Evolutionary conservation across 2,113 vertebrate genomes (phyloP).

Genomic region (Arenaria interpres): DNA sequence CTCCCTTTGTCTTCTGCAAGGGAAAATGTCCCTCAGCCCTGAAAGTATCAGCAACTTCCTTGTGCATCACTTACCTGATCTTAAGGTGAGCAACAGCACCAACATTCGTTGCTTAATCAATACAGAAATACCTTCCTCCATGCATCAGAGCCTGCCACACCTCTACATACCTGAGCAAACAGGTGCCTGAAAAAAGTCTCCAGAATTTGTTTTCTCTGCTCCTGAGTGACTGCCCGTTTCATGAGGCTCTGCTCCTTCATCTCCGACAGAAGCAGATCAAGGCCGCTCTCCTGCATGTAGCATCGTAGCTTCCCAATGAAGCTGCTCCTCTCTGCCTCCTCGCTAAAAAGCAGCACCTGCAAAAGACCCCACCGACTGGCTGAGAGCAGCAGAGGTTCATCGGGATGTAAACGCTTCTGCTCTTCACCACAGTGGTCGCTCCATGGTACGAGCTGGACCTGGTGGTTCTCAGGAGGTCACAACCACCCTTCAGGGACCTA

Average conservation of each 20-base stretch:
- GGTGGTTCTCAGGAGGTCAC: background rate
- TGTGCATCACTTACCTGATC: background rate
- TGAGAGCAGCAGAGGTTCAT: background rate
- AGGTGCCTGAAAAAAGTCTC: conserved; percentile 94
- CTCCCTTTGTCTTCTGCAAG: background rate
- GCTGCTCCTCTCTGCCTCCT: conserved; percentile 74
- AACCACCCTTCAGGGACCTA: background rate
- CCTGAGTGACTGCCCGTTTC: conserved; percentile 84
- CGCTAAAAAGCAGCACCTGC: conserved; percentile 89
- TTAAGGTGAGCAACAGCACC: background rate
- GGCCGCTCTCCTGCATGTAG: conserved; percentile 34
- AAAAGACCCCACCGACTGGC: background rate
- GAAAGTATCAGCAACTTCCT: background rate
- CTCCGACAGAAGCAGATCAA: conserved; percentile 70
- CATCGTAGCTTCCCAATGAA: conserved; percentile 76
- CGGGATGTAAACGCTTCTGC: background rate
- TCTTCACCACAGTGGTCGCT: background rate
- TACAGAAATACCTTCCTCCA: background rate
- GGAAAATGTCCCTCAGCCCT: background rate
- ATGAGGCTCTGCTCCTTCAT: conserved; percentile 83
- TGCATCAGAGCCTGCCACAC: background rate
- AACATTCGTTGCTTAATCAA: background rate
- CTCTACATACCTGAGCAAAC: conserved; percentile 86
- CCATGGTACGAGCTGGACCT: background rate
- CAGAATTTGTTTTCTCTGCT: conserved; percentile 87